A percentile compares a stretch with the other conserved stretches of the same genome.
Conservation (phyloP, 2,797 vertebrate species). For the Cephalopachus bancanus region DNA sequence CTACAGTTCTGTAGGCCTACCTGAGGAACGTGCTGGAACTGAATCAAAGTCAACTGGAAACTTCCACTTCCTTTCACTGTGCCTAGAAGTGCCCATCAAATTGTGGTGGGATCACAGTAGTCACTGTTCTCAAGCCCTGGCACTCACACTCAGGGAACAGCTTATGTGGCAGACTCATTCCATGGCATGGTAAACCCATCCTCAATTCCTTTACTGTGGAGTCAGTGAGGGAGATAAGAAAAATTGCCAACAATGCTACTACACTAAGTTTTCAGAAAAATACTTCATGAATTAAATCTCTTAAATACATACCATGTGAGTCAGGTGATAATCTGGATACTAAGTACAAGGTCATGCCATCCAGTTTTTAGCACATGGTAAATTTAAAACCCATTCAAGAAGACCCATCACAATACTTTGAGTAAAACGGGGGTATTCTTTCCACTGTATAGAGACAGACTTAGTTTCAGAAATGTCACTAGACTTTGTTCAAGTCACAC, state of each 20-base stretch:
- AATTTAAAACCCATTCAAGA: neutral
- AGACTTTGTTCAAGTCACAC: neutral
- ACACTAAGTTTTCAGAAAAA: neutral
- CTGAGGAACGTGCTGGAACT: constrained; percentile 47
- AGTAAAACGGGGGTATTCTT: neutral
- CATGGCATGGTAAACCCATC: neutral
- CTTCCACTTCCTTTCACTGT: constrained; percentile 64
- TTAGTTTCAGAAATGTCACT: neutral
- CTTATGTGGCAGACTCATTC: neutral
- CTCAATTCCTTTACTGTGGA: rapidly evolving
- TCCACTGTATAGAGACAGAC: neutral
- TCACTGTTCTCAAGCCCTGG: neutral
- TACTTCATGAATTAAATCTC: neutral
- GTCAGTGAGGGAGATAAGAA: rapidly evolving
- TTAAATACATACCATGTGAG: neutral
- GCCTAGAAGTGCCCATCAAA: constrained; percentile 76
- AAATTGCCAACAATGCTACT: rapidly evolving
- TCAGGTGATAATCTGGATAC: neutral
- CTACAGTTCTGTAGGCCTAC: neutral
- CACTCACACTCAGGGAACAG: neutral
- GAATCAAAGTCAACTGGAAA: constrained; percentile 77
- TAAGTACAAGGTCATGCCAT: neutral
- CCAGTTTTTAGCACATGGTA: neutral
- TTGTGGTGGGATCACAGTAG: constrained; percentile 8
- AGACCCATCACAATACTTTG: rapidly evolving